Base-by-base conservation (phyloP, 2,888 invertebrate species). In the Linnaemya vulpina region DNA sequence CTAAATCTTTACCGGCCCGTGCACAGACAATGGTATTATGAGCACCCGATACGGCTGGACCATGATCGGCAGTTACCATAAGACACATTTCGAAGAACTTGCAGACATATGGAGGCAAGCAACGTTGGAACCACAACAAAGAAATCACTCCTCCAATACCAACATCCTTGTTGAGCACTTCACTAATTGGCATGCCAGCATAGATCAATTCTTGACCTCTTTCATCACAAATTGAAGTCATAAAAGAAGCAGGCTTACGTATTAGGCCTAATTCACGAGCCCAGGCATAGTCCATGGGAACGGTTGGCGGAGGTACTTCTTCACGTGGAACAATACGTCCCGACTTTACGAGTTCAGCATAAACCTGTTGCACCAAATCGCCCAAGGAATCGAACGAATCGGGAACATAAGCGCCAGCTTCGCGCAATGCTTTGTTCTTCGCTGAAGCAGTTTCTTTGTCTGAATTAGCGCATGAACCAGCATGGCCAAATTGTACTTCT, bases 271-370 rank as follows among this genome's bases (percentile, higher is more conserved):
- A 94, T 93, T 99, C 99, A 40, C 90, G 95, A 0, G 99, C 99
- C 99, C 99, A 99, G 86, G 96, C 97, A 92, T 98, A 99, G 93
- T 99, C 99, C 99, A 99, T 99, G 10, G 99, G 99, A n/a, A 99
- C 99, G 20, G 99, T 99, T 2, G 99, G 99, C 46, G 99, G 99
- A 11, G 99, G 98, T 70, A 97, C 95, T 92, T 99, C 99, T 58
- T 97, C 96, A 88, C 95, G 95, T 0, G 98, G 98, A 10, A 96
- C 95, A 88, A 99, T 96, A 74, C 94, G 94, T 51, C 98, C 98
- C 20, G 95, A 94, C 71, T 94, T 94, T 0, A 99, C 98, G 84
- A 99, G 93, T 68, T 94, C 93, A 68, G 94, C 93, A 91, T 96
- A 97, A 0, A 97, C 96, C 88, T 94, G 94, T 90, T 94, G 94